A percentile compares a stretch with the other conserved stretches of the same genome.
phyloP scores from a whole-genome alignment of 2,888 invertebrate genomes.

The Crepidodera aurea region DNA sequence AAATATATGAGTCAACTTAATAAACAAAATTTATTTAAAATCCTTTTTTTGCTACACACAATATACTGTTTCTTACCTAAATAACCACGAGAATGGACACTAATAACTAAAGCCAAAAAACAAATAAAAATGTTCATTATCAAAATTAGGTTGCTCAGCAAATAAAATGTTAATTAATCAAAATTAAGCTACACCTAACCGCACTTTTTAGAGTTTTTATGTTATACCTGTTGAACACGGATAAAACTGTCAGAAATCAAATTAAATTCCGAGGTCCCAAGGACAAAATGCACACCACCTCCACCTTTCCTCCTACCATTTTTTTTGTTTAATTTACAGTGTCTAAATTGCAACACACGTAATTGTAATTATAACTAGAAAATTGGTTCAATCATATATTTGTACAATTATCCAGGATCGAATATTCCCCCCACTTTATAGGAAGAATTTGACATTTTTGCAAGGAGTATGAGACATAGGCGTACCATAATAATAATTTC shows the following conservation, averaged over 20 bases:
- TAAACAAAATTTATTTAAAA: too few relatives aligned
- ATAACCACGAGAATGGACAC: conserved; percentile 1
- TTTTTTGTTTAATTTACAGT: background rate
- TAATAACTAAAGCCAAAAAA: background rate
- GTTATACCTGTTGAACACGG: background rate
- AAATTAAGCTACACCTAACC: background rate
- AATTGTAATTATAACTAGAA: too few relatives aligned
- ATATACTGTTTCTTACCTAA: conserved; percentile 1
- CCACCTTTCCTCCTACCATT: background rate
- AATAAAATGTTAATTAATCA: background rate
- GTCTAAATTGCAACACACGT: too few relatives aligned
- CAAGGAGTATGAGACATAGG: too few relatives aligned
- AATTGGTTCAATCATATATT: too few relatives aligned
- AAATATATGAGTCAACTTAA: too few relatives aligned
- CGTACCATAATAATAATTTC: too few relatives aligned
- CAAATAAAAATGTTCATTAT: background rate
- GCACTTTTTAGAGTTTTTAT: background rate
- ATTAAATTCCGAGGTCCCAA: background rate
- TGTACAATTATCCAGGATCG: too few relatives aligned
- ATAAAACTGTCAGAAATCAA: too few relatives aligned
- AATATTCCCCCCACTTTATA: too few relatives aligned
- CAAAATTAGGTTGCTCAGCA: background rate
- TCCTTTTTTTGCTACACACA: too few relatives aligned
- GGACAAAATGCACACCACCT: background rate
- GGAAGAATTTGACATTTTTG: background rate